phyloP scores from a whole-genome alignment of 1,140 invertebrate species.

The Hycleus cichorii region DNA sequence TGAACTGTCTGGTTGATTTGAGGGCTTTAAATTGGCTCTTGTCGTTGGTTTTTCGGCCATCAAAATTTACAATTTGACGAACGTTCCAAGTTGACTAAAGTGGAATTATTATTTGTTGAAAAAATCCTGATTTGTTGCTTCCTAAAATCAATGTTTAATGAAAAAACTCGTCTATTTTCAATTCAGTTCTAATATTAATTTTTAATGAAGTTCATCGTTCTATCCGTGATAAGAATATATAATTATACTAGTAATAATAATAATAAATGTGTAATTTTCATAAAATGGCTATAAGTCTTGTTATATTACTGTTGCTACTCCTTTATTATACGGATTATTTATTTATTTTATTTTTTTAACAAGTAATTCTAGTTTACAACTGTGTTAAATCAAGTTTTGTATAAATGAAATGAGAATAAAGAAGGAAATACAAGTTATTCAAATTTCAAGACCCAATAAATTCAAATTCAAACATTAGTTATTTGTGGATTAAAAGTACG shows the following conservation, averaged over 20 bases:
- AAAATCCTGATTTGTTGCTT: too few relatives aligned
- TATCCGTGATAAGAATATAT: neutral
- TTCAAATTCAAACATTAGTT: conserved; percentile 1
- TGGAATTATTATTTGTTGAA: too few relatives aligned
- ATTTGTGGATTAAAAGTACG: conserved; percentile 2
- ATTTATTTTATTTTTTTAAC: neutral
- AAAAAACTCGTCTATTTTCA: too few relatives aligned
- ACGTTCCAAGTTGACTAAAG: too few relatives aligned
- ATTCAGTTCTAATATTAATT: neutral
- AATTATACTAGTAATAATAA: conserved; percentile 4
- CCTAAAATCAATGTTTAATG: too few relatives aligned
- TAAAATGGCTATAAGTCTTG: conserved; percentile 8
- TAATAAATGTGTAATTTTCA: conserved; percentile 5
- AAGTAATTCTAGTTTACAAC: conserved; percentile 14
- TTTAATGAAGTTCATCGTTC: neutral
- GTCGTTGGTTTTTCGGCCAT: too few relatives aligned
- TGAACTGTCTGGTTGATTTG: too few relatives aligned
- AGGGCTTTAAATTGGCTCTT: too few relatives aligned
- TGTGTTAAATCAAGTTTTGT: conserved; percentile 11
- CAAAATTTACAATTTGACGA: too few relatives aligned
- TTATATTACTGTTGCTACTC: neutral
- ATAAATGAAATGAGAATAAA: conserved; percentile 1
- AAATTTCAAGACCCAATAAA: conserved; percentile 20
- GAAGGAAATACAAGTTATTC: conserved; percentile 10
- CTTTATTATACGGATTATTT: neutral